Evolutionary conservation across 2,888 invertebrate genomes (phyloP).

Genomic region (Corbicula japonica): DNA sequence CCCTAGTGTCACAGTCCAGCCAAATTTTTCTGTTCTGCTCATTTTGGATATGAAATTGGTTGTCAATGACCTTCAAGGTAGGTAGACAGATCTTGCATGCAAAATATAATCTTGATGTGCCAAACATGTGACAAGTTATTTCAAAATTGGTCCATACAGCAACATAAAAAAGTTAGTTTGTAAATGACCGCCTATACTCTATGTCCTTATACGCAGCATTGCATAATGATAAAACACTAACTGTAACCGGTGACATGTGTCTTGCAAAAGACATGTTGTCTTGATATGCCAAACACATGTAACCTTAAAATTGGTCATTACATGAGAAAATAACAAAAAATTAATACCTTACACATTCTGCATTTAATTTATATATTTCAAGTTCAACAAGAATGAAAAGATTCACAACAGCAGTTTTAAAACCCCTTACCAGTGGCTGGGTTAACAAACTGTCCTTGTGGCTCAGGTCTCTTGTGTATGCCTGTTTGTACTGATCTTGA

Average conservation of each 20-base stretch:
- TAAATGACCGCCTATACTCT: background rate
- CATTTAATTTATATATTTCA: too few relatives aligned
- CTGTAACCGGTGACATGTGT: background rate
- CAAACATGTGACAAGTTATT: background rate
- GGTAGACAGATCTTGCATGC: background rate
- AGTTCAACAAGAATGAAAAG: too few relatives aligned
- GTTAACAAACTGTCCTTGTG: constrained; percentile 33
- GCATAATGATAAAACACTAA: background rate
- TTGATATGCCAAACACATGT: constrained; percentile 1
- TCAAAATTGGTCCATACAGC: background rate
- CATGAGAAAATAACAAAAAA: background rate
- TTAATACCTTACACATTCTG: too few relatives aligned
- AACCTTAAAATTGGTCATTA: background rate
- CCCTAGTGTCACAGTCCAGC: too few relatives aligned
- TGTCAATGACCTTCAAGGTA: background rate
- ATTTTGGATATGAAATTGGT: too few relatives aligned
- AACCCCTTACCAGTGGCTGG: constrained; percentile 31
- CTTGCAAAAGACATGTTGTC: background rate
- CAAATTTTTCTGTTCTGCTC: too few relatives aligned
- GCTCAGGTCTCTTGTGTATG: constrained; percentile 24
- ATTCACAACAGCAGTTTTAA: too few relatives aligned
- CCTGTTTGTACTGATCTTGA: constrained; percentile 3
- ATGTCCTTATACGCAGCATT: background rate
- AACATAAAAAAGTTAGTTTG: background rate
- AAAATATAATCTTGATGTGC: background rate